Percentiles rank a stretch among this genome's conserved stretches.
phyloP scores from a whole-genome alignment of 2,888 invertebrate genomes.

The Amitus sp. region DNA sequence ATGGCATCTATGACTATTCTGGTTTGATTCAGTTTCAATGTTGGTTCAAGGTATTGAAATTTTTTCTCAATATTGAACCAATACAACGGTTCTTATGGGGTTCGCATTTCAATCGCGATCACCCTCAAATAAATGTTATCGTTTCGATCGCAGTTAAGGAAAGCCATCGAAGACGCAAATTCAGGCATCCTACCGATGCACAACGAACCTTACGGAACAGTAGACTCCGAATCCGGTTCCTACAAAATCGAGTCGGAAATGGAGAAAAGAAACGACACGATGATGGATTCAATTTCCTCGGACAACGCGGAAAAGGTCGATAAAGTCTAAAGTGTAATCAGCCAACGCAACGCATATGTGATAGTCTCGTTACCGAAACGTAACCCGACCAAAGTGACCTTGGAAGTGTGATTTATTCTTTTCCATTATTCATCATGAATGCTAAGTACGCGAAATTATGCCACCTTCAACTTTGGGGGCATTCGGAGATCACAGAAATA shows the following conservation, averaged over 20 bases:
- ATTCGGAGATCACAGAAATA: constrained; percentile 1
- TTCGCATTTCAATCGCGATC: too few species aligned
- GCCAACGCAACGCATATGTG: constrained; percentile 51
- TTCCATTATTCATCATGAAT: constrained; percentile 19
- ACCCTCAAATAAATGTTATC: background rate
- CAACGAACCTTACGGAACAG: constrained; percentile 46
- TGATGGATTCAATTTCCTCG: constrained; percentile 29
- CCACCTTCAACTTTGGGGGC: background rate
- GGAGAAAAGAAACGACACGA: constrained; percentile 42
- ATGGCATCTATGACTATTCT: too few species aligned
- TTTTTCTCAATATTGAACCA: too few species aligned
- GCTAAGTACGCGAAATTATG: constrained; percentile 12
- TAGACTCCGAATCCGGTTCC: constrained; percentile 51
- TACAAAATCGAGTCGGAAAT: constrained; percentile 50
- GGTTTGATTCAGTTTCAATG: too few species aligned
- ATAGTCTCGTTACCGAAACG: constrained; percentile 55
- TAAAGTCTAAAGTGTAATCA: constrained; percentile 46
- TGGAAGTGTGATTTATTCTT: constrained; percentile 34
- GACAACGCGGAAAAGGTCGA: constrained; percentile 52
- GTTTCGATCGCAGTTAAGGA: constrained; percentile 73
- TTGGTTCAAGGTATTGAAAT: too few species aligned
- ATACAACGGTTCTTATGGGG: too few species aligned
- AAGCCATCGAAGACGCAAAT: constrained; percentile 90
- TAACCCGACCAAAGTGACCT: constrained; percentile 49
- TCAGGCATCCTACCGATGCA: constrained; percentile 74